phyloP scores from a whole-genome alignment of 2,888 invertebrate species.

The Leucoma salicis region DNA sequence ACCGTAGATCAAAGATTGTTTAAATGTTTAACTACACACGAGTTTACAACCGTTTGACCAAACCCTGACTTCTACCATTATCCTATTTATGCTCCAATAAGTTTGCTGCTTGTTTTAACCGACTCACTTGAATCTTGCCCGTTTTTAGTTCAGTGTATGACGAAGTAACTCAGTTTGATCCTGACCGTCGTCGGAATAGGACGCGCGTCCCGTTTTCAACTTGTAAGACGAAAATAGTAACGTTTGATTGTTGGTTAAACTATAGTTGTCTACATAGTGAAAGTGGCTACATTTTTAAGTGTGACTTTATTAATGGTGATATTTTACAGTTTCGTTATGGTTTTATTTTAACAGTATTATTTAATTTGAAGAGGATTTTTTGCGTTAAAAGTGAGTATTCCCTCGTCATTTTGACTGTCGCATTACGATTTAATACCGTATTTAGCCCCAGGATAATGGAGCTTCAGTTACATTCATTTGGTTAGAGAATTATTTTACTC shows the following conservation, averaged over 20 bases:
- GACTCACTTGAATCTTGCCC: conserved; percentile 49
- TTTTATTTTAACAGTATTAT: not conserved
- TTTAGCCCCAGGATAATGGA: not conserved
- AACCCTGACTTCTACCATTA: conserved; percentile 56
- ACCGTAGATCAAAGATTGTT: conserved; percentile 43
- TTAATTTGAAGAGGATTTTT: conserved; percentile 35
- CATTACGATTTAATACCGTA: not conserved
- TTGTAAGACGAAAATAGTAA: conserved; percentile 64
- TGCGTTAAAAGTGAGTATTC: conserved; percentile 30
- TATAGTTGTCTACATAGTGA: conserved; percentile 34
- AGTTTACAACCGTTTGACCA: conserved; percentile 43
- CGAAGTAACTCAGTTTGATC: conserved; percentile 48
- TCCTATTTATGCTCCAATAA: conserved; percentile 60
- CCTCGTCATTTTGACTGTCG: not conserved
- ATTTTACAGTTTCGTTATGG: conserved; percentile 11
- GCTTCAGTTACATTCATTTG: too few species aligned
- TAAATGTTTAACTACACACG: conserved; percentile 37
- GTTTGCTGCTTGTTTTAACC: conserved; percentile 57
- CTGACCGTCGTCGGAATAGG: conserved; percentile 42
- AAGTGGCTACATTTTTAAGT: conserved; percentile 37
- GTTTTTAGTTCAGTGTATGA: conserved; percentile 38
- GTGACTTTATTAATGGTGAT: conserved; percentile 25
- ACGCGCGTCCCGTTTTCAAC: conserved; percentile 39
- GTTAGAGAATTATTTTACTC: too few species aligned
- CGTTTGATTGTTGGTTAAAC: conserved; percentile 34